A percentile compares a stretch with the other conserved stretches of the same genome.
Conservation (phyloP, 2,888 invertebrate species). For the Tuberolachnus salignus region DNA sequence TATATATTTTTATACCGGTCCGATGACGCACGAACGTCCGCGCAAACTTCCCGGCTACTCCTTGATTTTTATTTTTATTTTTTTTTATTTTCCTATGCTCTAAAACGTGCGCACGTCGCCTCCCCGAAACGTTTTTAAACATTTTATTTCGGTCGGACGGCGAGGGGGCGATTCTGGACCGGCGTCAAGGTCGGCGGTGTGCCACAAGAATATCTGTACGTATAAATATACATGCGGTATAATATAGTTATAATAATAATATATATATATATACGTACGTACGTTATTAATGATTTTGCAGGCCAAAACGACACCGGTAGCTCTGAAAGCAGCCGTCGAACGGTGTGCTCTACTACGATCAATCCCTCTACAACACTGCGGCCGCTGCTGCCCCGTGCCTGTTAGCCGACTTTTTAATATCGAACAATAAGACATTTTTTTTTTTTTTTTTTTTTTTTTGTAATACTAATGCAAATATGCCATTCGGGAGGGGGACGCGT, state of each 20-base stretch:
- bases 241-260: neutral
- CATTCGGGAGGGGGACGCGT: too few species aligned
- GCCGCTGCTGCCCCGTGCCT: too few species aligned
- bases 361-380: too few species aligned
- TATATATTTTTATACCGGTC: neutral
- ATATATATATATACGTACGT: too few species aligned
- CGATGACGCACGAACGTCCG: conserved; percentile 32
- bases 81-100: neutral
- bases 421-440: too few species aligned
- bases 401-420: too few species aligned
- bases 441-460: too few species aligned
- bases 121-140: conserved; percentile 35
- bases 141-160: conserved; percentile 47
- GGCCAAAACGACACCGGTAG: too few species aligned
- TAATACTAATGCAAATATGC: too few species aligned
- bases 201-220: neutral
- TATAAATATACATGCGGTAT: neutral
- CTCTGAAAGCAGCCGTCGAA: too few species aligned
- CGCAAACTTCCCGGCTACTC: neutral
- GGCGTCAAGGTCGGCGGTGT: conserved; percentile 47
- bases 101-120: neutral
- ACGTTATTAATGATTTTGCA: too few species aligned
- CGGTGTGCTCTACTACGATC: too few species aligned
- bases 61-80: neutral
- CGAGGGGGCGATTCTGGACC: conserved; percentile 51